A percentile compares a stretch with the other conserved stretches of the same genome.
Evolutionary conservation across 2,888 invertebrate genomes (phyloP).

Genomic region (Pristionchus japonicus): DNA sequence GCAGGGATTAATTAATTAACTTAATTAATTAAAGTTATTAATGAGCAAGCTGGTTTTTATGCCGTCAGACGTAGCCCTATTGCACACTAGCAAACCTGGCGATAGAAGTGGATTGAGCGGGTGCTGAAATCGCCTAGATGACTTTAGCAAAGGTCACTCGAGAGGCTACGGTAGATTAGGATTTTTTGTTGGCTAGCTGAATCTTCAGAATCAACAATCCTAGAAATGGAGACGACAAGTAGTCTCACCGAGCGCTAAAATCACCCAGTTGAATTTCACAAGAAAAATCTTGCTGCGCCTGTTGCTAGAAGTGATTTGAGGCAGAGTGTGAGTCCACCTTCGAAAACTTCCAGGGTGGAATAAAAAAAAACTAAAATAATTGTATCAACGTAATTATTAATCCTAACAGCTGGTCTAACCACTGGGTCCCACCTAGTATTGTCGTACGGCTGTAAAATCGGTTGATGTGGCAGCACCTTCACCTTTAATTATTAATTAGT

Average conservation of each 20-base stretch:
- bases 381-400: background rate
- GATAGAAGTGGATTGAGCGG: background rate
- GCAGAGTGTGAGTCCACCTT: too few relatives aligned
- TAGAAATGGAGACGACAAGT: background rate
- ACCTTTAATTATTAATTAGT: too few relatives aligned
- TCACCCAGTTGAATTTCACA: background rate
- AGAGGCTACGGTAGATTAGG: too few relatives aligned
- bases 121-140: background rate
- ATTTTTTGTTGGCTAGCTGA: background rate
- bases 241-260: background rate
- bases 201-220: background rate
- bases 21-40: background rate
- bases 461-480: too few relatives aligned
- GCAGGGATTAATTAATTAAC: background rate
- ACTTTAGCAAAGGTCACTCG: background rate
- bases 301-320: too few relatives aligned
- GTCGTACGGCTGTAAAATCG: too few relatives aligned
- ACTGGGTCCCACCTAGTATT: too few relatives aligned
- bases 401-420: too few relatives aligned
- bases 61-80: too few relatives aligned
- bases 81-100: too few relatives aligned
- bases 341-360: too few relatives aligned
- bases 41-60: too few relatives aligned
- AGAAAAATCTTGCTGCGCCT: background rate
- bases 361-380: background rate